phyloP scores from a whole-genome alignment of 2,113 vertebrate genomes.

The Oriolus oriolus region DNA sequence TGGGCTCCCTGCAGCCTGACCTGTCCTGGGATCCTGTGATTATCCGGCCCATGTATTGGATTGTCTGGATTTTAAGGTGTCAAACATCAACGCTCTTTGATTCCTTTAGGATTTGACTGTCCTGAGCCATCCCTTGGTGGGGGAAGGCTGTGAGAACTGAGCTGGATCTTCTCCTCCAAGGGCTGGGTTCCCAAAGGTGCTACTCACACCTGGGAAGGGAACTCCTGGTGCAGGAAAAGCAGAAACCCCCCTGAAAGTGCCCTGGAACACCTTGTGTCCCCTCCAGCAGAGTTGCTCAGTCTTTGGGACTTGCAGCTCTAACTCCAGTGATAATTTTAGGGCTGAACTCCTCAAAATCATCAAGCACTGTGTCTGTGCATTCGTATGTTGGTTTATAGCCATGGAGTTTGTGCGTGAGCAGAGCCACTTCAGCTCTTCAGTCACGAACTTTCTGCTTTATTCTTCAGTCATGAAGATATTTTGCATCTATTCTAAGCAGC shows the following conservation, averaged over 20 bases:
- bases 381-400: background rate
- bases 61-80: background rate
- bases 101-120: background rate
- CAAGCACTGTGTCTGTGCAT: accelerated
- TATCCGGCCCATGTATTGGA: accelerated
- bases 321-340: background rate
- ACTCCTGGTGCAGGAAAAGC: background rate
- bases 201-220: background rate
- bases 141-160: background rate
- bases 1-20: background rate
- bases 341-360: background rate
- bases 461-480: background rate
- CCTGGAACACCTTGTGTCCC: background rate
- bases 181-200: too few relatives aligned
- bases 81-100: accelerated
- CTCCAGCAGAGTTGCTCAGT: background rate
- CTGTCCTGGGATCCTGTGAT: accelerated
- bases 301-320: background rate
- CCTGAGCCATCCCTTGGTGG: background rate
- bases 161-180: background rate
- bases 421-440: background rate
- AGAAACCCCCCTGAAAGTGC: background rate
- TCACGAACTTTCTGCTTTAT: background rate
- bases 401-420: accelerated
- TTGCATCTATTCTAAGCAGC: background rate